Conservation (phyloP, 2,113 vertebrate genomes). For the Vulpes vulpes region DNA sequence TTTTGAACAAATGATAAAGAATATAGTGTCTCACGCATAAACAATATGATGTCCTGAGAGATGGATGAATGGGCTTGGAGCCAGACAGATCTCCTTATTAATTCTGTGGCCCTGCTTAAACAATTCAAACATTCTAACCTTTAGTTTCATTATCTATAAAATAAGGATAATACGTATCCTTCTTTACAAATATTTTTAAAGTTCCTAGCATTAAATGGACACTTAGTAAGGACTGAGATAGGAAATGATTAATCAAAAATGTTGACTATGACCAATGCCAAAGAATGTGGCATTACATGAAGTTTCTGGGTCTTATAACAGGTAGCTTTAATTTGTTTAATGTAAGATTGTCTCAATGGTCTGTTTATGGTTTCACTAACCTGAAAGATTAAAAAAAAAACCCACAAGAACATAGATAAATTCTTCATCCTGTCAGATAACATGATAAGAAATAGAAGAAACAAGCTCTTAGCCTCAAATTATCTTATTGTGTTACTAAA, state of each 20-base stretch:
- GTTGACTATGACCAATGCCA: not conserved
- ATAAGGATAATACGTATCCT: not conserved
- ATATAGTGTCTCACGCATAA: not conserved
- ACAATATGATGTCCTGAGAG: not conserved
- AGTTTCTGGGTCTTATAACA: not conserved
- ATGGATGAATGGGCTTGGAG: not conserved
- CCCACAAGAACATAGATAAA: not conserved
- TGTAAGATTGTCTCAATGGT: not conserved
- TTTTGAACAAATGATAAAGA: conserved; percentile 29
- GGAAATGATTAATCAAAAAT: not conserved
- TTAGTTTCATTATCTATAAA: not conserved
- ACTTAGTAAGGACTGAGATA: not conserved
- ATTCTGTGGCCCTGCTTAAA: not conserved
- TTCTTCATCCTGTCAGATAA: not conserved
- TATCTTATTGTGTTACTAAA: not conserved
- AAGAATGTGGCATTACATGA: not conserved
- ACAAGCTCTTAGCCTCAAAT: not conserved
- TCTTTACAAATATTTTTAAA: conserved; percentile 20
- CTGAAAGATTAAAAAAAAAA: not conserved
- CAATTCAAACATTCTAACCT: not conserved
- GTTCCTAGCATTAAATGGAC: not conserved
- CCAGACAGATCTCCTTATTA: not conserved
- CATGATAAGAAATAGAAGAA: not conserved
- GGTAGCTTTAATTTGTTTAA: not conserved
- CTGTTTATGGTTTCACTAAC: not conserved